Conservation (phyloP, 2,113 vertebrate species). For the Xiphophorus maculatus region DNA sequence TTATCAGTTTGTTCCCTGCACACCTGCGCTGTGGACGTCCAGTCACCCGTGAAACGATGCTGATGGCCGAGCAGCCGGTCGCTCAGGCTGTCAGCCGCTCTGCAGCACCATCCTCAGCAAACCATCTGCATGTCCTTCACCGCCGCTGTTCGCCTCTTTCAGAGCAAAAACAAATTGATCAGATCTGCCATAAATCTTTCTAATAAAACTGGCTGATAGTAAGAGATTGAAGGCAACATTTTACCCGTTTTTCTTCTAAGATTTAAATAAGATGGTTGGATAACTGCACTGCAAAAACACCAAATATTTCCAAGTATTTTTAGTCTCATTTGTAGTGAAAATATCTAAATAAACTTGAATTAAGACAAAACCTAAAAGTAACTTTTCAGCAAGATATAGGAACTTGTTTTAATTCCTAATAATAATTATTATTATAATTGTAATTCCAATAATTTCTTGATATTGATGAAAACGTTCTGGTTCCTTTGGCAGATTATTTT, state of each 20-base stretch:
- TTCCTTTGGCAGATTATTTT: no score
- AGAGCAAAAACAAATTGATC: background rate
- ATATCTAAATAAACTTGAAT: no score
- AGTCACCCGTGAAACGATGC: slow-evolving; percentile 2
- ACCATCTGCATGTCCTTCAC: background rate
- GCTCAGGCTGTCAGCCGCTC: slow-evolving; percentile 1
- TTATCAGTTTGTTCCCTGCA: background rate
- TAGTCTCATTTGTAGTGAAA: no score
- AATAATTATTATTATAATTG: no score
- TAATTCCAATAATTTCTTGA: no score
- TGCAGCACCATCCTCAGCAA: background rate
- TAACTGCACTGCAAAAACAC: no score
- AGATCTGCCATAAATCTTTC: background rate
- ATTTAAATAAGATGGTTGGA: background rate
- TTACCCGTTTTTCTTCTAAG: background rate
- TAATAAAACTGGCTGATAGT: background rate
- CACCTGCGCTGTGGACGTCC: slow-evolving; percentile 4
- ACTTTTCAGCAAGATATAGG: no score
- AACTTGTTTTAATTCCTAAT: no score
- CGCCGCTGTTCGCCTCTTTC: background rate
- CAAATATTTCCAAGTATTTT: no score
- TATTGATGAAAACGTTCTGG: no score
- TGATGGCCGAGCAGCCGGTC: slow-evolving; percentile 28
- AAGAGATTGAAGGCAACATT: background rate
- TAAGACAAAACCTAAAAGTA: no score